Evolutionary conservation across 1,140 invertebrate species (phyloP), one percentile per base, ranked within the genome.

Genomic region (Ephestia elutella): DNA sequence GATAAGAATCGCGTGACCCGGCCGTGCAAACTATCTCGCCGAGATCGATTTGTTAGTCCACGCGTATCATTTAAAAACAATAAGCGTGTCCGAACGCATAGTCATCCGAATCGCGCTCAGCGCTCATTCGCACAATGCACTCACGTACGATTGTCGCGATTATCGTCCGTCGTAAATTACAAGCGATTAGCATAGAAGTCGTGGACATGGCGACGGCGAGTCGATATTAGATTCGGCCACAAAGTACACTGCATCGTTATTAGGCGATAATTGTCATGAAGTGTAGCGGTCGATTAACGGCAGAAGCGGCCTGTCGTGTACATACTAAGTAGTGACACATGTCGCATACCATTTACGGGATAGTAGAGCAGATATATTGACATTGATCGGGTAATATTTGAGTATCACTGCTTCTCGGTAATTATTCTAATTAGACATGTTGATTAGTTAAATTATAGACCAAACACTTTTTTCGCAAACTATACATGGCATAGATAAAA

Each of bases 161-260:
- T 85, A 86, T 84, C 80, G 75, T 63, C 63, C 73, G 63, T 83
- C 82, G 83, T 85, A 87, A 86, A 85, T 86, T 82, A 87, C 82
- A 55, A 71, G 63, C 70, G 79, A 86, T 87, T 87, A 84, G 78
- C 85, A 87, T 87, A 83, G 73, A 44, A 78, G 75, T 80, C 82
- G 85, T 84, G 81, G 72, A 75, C 80, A 80, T 64, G 80, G 77
- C 73, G 75, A 71, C 73, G 65, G 60, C 58, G 68, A 72, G 63
- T 79, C 70, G 73, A 73, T 76, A 82, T 87, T 85, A 85, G 76
- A 77, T 84, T 82, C 73, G 81, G 75, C 69, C 73, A 75, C 75
- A 77, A 73, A 53, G 65, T 67, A 79, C 75, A 77, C 62, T 62
- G 63, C 70, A 69, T 80, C 70, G 73, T 78, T 84, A 82, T 85